Evolutionary conservation across 2,113 vertebrate species (phyloP).

Genomic region (Corythoichthys intestinalis): DNA sequence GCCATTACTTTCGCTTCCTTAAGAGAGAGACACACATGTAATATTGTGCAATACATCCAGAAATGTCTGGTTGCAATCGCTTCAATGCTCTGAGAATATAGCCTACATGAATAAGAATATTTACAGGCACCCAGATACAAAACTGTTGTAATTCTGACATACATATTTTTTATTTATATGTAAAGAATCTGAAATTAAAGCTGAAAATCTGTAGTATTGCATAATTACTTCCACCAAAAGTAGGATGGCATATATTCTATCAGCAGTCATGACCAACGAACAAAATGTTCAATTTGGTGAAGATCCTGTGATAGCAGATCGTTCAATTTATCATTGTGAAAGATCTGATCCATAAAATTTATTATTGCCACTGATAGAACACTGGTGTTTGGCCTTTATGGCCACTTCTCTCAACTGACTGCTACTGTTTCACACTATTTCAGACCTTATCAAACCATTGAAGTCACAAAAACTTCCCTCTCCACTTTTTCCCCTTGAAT

Average conservation of each 20-base stretch:
- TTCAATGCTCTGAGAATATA: too few relatives aligned
- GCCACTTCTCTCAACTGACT: background rate
- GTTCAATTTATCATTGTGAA: background rate
- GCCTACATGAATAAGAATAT: too few relatives aligned
- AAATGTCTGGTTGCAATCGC: too few relatives aligned
- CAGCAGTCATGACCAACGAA: background rate
- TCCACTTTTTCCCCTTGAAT: slow-evolving; percentile 26
- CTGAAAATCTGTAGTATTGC: background rate
- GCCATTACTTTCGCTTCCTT: too few relatives aligned
- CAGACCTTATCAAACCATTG: background rate
- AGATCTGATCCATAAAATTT: background rate
- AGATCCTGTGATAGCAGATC: background rate
- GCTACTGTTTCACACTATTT: background rate
- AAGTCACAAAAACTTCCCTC: slow-evolving; percentile 9
- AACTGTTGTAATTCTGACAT: too few relatives aligned
- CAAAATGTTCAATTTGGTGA: background rate
- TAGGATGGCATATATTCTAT: too few relatives aligned
- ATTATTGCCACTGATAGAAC: background rate
- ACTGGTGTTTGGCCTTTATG: background rate
- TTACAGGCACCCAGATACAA: too few relatives aligned
- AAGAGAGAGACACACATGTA: too few relatives aligned
- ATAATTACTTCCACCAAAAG: background rate
- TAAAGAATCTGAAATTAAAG: too few relatives aligned
- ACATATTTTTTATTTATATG: too few relatives aligned
- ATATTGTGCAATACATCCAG: too few relatives aligned